phyloP scores from a whole-genome alignment of 2,797 vertebrate species.

The Rhinogobio ventralis region DNA sequence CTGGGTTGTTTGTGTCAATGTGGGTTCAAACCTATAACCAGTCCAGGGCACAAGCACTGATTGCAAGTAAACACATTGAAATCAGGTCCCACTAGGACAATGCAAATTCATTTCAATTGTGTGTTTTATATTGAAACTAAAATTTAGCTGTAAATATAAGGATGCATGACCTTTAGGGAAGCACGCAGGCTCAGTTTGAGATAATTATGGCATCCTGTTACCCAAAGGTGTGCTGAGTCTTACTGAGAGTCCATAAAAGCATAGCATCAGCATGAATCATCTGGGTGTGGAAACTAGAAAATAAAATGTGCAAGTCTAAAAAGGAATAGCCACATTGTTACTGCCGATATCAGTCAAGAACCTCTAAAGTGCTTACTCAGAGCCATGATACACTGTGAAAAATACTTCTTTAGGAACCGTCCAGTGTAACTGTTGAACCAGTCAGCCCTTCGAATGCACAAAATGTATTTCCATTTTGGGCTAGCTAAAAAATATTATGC shows the following conservation, averaged over 20 bases:
- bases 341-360: neutral
- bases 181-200: neutral
- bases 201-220: conserved; percentile 38
- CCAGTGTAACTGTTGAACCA: conserved; percentile 22
- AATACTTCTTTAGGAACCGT: neutral
- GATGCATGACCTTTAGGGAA: neutral
- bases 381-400: neutral
- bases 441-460: neutral
- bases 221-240: conserved; percentile 42
- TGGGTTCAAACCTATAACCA: conserved; percentile 47
- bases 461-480: conserved; percentile 38
- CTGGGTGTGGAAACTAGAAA: conserved; percentile 29
- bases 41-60: conserved; percentile 39
- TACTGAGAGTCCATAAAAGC: conserved; percentile 42
- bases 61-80: conserved; percentile 54
- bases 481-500: conserved; percentile 39
- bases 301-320: conserved; percentile 26
- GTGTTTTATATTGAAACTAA: conserved; percentile 28
- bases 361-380: conserved; percentile 12
- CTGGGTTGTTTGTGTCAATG: conserved; percentile 41
- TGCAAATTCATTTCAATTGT: conserved; percentile 7
- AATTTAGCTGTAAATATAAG: conserved; percentile 17
- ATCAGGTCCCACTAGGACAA: conserved; percentile 31
- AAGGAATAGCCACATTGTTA: conserved; percentile 4
- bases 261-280: conserved; percentile 46